Conservation (phyloP, 1,140 invertebrate genomes). For the Carposina sasakii region DNA sequence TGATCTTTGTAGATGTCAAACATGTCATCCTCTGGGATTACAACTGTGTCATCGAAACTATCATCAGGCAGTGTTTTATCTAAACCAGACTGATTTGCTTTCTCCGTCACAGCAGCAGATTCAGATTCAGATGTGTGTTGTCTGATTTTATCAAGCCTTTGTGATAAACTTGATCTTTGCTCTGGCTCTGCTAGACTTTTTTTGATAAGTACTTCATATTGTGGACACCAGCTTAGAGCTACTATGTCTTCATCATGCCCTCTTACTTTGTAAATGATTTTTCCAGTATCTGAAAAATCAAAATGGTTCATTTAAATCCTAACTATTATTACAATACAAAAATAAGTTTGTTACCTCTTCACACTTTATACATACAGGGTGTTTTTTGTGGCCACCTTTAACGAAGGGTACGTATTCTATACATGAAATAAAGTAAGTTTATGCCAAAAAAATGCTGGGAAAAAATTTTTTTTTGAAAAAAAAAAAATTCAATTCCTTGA, state of each 20-base stretch:
- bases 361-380: too few relatives aligned
- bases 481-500: too few relatives aligned
- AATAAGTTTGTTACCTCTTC: too few relatives aligned
- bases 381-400: too few relatives aligned
- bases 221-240: constrained; percentile 83
- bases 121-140: constrained; percentile 17
- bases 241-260: constrained; percentile 82
- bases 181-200: constrained; percentile 35
- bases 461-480: too few relatives aligned
- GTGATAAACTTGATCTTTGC: constrained; percentile 23
- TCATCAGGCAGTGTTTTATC: constrained; percentile 47
- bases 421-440: too few relatives aligned
- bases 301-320: constrained; percentile 1
- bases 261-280: constrained; percentile 77
- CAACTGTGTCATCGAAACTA: constrained; percentile 41
- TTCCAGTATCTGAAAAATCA: constrained; percentile 69
- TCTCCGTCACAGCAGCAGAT: not conserved
- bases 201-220: constrained; percentile 39
- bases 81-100: constrained; percentile 34
- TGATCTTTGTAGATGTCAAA: constrained; percentile 67
- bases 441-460: too few relatives aligned
- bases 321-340: not conserved
- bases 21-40: constrained; percentile 52
- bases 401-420: too few relatives aligned
- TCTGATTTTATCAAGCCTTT: constrained; percentile 38